phyloP scores from a whole-genome alignment of 1,140 invertebrate genomes.

The Gryon sp. region DNA sequence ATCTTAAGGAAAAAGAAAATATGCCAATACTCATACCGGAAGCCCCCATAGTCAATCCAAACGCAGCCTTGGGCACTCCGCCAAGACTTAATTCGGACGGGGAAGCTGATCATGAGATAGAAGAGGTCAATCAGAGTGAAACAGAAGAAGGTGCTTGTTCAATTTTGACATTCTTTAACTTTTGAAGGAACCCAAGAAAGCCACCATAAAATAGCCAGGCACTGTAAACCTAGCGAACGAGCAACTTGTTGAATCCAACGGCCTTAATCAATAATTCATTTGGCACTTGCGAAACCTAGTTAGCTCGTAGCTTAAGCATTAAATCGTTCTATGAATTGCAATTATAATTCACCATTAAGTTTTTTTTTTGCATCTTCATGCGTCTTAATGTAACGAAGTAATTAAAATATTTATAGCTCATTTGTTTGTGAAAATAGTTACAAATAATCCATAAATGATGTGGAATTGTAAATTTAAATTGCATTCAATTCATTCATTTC shows the following conservation, averaged over 20 bases:
- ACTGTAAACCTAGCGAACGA: not conserved
- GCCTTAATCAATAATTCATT: conserved; percentile 45
- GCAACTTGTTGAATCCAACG: conserved; percentile 40
- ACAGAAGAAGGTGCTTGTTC: conserved; percentile 73
- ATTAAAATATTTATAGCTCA: too few relatives aligned
- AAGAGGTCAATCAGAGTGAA: conserved; percentile 74
- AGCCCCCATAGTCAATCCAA: conserved; percentile 78
- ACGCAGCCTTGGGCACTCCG: conserved; percentile 77
- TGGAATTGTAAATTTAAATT: too few relatives aligned
- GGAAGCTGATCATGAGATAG: conserved; percentile 74
- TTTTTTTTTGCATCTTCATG: too few relatives aligned
- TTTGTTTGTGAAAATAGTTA: too few relatives aligned
- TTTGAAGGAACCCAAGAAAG: too few relatives aligned
- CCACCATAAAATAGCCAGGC: conserved; percentile 11
- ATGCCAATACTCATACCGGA: conserved; percentile 77
- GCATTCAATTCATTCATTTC: too few relatives aligned
- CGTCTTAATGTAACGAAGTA: too few relatives aligned
- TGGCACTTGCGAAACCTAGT: conserved; percentile 18
- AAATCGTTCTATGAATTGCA: not conserved
- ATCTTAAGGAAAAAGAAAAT: conserved; percentile 73
- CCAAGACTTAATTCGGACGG: conserved; percentile 77
- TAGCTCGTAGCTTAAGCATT: not conserved
- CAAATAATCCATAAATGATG: too few relatives aligned
- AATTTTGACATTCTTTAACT: not conserved
- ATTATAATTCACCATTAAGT: conserved; percentile 18